These are phyloP conservation scores for Spodoptera exigua DNA, from an alignment of 2,888 invertebrate species.

Conservation along the genomic window DNA sequence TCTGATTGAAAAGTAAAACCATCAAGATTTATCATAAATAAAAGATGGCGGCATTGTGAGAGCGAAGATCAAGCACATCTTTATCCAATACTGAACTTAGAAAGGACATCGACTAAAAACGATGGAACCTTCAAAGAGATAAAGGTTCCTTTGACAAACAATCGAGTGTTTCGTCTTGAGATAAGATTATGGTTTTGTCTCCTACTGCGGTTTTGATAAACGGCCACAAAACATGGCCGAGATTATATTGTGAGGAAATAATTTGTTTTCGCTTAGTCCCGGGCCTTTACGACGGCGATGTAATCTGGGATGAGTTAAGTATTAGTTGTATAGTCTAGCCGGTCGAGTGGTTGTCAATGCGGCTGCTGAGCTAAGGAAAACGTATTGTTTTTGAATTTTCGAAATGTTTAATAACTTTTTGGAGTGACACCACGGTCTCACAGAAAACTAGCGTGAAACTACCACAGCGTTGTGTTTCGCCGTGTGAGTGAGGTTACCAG, in stretches of 20 bases:
- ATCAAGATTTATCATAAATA: conserved; percentile 28
- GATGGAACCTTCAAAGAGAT: conserved; percentile 44
- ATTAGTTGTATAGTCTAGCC: too few relatives aligned
- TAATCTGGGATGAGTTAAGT: conserved; percentile 20
- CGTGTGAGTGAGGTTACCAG: too few relatives aligned
- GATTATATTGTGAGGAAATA: conserved; percentile 56
- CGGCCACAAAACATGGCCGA: conserved; percentile 47
- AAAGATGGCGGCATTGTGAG: conserved; percentile 35
- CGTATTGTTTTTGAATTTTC: too few relatives aligned
- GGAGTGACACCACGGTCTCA: too few relatives aligned
- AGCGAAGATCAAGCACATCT: conserved; percentile 37
- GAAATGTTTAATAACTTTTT: too few relatives aligned
- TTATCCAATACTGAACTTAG: conserved; percentile 39
- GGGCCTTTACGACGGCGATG: conserved; percentile 25
- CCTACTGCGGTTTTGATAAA: conserved; percentile 59
- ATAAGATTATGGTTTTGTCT: conserved; percentile 57
- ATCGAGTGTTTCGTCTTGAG: conserved; percentile 51
- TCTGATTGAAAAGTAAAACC: conserved; percentile 32
- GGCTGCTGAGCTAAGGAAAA: too few relatives aligned
- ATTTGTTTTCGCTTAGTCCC: conserved; percentile 53
- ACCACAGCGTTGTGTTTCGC: too few relatives aligned
- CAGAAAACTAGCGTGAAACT: too few relatives aligned
- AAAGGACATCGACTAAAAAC: conserved; percentile 47
- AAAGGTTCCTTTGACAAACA: conserved; percentile 59
- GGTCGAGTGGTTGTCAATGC: too few relatives aligned